A percentile compares a stretch with the other conserved stretches of the same genome.
phyloP scores from a whole-genome alignment of 2,113 vertebrate genomes.

The Anser cygnoides region DNA sequence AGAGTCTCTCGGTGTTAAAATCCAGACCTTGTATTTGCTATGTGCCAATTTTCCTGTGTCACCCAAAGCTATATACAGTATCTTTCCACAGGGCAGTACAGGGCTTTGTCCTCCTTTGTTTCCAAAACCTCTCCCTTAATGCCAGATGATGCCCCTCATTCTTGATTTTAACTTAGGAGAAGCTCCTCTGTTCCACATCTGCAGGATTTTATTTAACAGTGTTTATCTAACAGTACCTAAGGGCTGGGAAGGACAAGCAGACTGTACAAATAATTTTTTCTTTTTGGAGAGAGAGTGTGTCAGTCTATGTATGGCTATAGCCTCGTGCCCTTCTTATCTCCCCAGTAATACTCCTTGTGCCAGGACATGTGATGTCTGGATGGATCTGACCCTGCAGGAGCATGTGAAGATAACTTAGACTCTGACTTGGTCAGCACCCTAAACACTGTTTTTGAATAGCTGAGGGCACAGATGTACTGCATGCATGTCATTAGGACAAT shows the following conservation, averaged over 20 bases:
- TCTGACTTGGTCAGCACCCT: not conserved
- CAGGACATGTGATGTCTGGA: not conserved
- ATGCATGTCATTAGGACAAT: not conserved
- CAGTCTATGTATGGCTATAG: not conserved
- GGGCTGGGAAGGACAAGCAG: not conserved
- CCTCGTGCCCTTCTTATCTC: not conserved
- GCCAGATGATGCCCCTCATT: not conserved
- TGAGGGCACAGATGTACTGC: not conserved
- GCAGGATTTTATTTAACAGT: not conserved
- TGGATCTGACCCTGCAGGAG: not conserved
- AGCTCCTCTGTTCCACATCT: not conserved
- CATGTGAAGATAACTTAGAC: not conserved
- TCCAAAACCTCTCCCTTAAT: not conserved
- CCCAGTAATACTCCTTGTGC: not conserved
- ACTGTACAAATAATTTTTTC: not conserved
- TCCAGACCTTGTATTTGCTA: not conserved
- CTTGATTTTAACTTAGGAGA: not conserved
- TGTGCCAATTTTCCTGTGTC: not conserved
- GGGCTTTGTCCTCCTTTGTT: not conserved
- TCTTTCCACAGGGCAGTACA: not conserved
- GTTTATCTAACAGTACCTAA: not conserved
- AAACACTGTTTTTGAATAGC: not conserved
- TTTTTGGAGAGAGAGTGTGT: not conserved
- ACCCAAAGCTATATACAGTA: not conserved
- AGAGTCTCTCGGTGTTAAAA: not conserved